phyloP scores from a whole-genome alignment of 2,113 vertebrate genomes.

The Catharus minimus region DNA sequence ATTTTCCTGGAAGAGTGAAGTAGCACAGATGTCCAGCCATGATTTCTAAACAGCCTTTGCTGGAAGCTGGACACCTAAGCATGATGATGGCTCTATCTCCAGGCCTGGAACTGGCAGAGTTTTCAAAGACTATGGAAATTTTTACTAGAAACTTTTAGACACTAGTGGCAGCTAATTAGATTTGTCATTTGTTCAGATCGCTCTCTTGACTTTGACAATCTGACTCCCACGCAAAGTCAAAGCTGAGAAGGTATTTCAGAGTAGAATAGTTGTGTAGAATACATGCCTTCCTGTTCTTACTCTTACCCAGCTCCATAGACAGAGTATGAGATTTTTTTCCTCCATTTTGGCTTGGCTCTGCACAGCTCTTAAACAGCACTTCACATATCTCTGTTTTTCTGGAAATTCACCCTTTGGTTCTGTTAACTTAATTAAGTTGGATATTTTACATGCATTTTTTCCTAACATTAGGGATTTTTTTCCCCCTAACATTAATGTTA shows the following conservation, averaged over 20 bases:
- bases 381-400: neutral
- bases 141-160: neutral
- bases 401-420: neutral
- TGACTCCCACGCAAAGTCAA: neutral
- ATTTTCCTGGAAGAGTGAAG: neutral
- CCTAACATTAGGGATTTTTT: neutral
- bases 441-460: neutral
- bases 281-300: neutral
- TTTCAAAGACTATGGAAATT: neutral
- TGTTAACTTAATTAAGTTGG: neutral
- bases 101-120: neutral
- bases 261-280: neutral
- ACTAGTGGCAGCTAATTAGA: neutral
- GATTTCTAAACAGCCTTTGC: neutral
- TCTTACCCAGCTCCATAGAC: neutral
- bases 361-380: neutral
- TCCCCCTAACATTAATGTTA: neutral
- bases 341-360: neutral
- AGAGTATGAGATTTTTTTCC: neutral
- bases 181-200: neutral
- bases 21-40: fast-evolving
- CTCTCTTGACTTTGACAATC: neutral
- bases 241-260: neutral
- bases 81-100: neutral
- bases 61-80: neutral